Evolutionary conservation across 2,113 vertebrate genomes (phyloP).

Genomic region (Hemibagrus wyckioides): DNA sequence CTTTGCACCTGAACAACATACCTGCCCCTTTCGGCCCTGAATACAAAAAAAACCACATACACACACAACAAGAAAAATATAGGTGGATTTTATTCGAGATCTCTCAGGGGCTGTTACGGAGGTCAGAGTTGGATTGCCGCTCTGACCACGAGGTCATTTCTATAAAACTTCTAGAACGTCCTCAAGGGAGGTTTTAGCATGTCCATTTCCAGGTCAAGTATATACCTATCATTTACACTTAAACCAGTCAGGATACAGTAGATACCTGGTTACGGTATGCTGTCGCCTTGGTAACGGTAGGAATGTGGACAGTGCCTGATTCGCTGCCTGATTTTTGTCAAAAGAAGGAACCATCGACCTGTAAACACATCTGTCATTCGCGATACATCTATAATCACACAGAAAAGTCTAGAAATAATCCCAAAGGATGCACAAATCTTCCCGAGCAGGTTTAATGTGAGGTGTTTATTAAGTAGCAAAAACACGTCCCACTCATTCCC

Average conservation of each 20-base stretch:
- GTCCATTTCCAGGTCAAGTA: neutral
- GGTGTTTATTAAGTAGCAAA: too few species aligned
- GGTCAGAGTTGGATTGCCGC: slow-evolving; percentile 30
- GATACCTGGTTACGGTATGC: neutral
- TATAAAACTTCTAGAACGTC: neutral
- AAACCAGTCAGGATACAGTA: neutral
- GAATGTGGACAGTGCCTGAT: neutral
- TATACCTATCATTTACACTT: neutral
- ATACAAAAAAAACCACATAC: slow-evolving; percentile 9
- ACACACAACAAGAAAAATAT: slow-evolving; percentile 2
- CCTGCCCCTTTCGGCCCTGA: slow-evolving; percentile 37
- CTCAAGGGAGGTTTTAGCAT: slow-evolving; percentile 1
- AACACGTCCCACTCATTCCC: too few species aligned
- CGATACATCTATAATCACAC: too few species aligned
- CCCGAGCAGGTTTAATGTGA: too few species aligned
- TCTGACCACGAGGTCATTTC: neutral
- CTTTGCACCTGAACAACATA: slow-evolving; percentile 17
- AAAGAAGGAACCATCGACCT: too few species aligned
- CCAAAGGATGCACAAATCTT: too few species aligned
- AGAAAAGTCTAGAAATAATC: too few species aligned
- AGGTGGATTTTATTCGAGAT: slow-evolving; percentile 49
- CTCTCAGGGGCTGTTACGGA: too few species aligned
- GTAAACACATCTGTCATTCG: too few species aligned
- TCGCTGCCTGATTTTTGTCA: too few species aligned
- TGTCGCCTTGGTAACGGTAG: neutral